Evolutionary conservation across 2,797 vertebrate species (phyloP).

Genomic region (Carduelis carduelis): DNA sequence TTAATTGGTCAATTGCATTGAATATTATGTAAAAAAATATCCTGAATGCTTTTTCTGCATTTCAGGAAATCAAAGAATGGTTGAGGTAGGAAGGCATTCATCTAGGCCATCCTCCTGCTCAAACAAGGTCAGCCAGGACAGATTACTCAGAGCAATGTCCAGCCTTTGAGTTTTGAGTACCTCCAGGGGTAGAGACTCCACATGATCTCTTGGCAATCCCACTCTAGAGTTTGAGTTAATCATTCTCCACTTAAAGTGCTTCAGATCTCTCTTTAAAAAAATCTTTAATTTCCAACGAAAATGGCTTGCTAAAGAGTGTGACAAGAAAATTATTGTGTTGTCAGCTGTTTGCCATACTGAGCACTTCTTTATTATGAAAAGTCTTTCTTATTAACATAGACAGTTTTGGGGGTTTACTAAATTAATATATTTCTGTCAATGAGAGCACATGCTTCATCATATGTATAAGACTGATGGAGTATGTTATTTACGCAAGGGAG

Average conservation of each 20-base stretch:
- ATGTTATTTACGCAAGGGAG: background rate
- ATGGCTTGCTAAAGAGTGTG: background rate
- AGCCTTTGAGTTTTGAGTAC: background rate
- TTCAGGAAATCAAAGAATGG: background rate
- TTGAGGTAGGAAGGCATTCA: background rate
- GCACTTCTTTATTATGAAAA: background rate
- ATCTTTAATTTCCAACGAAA: background rate
- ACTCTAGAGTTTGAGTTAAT: background rate
- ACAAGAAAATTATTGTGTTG: background rate
- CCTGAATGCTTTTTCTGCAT: background rate
- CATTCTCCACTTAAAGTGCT: background rate
- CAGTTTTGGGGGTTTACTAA: background rate
- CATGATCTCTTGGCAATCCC: background rate
- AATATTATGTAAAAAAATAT: accelerated
- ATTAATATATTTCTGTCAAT: background rate
- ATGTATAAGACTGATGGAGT: background rate
- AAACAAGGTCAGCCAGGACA: background rate
- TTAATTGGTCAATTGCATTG: background rate
- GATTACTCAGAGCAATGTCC: background rate
- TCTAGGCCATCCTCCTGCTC: background rate
- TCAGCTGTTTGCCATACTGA: background rate
- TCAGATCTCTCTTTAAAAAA: background rate
- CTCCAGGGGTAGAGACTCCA: background rate
- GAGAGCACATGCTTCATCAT: background rate
- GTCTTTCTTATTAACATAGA: background rate